phyloP scores from a whole-genome alignment of 2,113 vertebrate genomes.

The Mungos mungo region DNA sequence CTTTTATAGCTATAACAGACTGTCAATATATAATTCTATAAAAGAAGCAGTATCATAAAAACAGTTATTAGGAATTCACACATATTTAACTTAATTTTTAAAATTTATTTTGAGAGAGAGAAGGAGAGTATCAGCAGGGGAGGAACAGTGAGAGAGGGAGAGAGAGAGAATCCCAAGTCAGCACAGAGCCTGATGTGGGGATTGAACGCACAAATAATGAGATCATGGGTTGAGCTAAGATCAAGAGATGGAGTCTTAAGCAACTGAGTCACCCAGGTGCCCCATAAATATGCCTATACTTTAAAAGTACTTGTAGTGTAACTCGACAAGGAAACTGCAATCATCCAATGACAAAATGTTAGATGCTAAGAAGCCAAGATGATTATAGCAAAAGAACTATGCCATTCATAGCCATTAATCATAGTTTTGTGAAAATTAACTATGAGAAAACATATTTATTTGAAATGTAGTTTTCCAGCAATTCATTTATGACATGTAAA shows the following conservation, averaged over 20 bases:
- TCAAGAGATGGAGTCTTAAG: too few species aligned
- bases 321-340: neutral
- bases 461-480: neutral
- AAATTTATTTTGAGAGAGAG: too few species aligned
- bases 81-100: neutral
- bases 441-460: neutral
- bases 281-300: neutral
- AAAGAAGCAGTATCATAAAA: neutral
- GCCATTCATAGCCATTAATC: neutral
- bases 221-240: too few species aligned
- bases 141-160: too few species aligned
- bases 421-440: neutral
- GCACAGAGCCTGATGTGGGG: too few species aligned
- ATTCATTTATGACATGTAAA: neutral
- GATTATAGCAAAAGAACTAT: neutral
- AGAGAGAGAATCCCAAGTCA: too few species aligned
- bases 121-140: too few species aligned
- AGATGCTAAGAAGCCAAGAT: neutral
- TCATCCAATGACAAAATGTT: neutral
- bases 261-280: too few species aligned
- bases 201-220: too few species aligned
- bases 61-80: neutral
- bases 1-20: neutral
- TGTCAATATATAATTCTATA: neutral
- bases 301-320: neutral